Conservation (phyloP, 1,140 invertebrate species). For the Drosophila serrata region DNA sequence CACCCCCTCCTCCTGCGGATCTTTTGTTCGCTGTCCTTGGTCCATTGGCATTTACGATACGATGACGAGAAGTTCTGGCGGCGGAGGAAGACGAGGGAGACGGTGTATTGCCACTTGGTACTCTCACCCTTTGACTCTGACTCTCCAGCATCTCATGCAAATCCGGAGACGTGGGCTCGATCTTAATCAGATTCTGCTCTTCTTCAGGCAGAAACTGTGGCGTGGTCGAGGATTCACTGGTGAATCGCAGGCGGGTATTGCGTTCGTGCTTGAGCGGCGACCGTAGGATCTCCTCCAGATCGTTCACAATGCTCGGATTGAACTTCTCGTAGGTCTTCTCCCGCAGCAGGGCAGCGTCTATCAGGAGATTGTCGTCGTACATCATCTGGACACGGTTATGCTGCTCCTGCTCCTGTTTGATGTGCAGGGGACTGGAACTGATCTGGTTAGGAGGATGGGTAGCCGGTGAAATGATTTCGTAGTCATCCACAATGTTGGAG, state of each 20-base stretch:
- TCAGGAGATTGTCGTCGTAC: conserved; percentile 73
- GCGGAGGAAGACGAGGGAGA: conserved; percentile 46
- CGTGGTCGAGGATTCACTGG: conserved; percentile 75
- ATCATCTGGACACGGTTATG: conserved; percentile 63
- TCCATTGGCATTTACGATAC: conserved; percentile 53
- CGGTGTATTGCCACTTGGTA: conserved; percentile 31
- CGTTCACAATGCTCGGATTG: conserved; percentile 80
- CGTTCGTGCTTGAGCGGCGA: conserved; percentile 78
- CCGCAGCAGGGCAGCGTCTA: conserved; percentile 64
- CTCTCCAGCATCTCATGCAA: conserved; percentile 74
- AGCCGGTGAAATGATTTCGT: conserved; percentile 81
- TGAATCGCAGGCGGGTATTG: conserved; percentile 67
- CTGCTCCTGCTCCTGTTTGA: conserved; percentile 77
- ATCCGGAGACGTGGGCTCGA: conserved; percentile 79
- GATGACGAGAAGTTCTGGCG: conserved; percentile 64
- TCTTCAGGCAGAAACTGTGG: conserved; percentile 73
- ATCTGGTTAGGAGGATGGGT: conserved; percentile 80
- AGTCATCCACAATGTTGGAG: conserved; percentile 75
- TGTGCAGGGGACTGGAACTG: conserved; percentile 79
- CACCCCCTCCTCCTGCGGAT: neutral
- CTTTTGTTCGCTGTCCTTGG: conserved; percentile 40
- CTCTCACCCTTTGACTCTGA: conserved; percentile 44
- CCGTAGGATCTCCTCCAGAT: conserved; percentile 83
- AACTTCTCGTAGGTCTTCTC: conserved; percentile 76
- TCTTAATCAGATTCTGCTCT: conserved; percentile 79